Conservation (phyloP, 1,140 invertebrate species). For the Brachionus manjavacas region DNA sequence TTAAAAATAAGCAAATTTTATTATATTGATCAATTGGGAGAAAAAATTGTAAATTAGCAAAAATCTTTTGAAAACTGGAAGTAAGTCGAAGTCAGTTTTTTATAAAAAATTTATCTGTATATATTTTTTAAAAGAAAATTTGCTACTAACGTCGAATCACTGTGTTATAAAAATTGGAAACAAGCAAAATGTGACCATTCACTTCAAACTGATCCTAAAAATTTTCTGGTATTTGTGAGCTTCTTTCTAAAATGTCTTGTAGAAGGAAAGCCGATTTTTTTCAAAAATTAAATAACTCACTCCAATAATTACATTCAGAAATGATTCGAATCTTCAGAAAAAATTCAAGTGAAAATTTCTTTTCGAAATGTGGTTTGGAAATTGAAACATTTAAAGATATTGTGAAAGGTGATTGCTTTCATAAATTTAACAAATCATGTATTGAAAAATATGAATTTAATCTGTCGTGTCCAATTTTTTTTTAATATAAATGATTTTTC, state of each 20-base stretch:
- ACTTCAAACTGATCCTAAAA: background rate
- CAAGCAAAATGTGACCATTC: background rate
- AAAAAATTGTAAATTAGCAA: too few relatives aligned
- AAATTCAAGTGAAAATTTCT: background rate
- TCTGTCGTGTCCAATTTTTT: background rate
- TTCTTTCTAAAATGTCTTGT: background rate
- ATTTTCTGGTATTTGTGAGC: background rate
- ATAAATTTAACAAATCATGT: background rate
- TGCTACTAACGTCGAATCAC: background rate
- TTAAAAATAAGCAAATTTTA: too few relatives aligned
- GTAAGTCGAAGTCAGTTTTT: too few relatives aligned
- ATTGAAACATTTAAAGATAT: background rate
- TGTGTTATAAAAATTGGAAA: background rate
- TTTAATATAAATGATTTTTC: background rate
- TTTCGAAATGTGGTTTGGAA: background rate
- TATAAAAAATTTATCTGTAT: too few relatives aligned
- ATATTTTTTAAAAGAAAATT: background rate
- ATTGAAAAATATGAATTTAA: background rate
- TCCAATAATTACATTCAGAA: background rate
- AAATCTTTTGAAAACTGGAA: too few relatives aligned
- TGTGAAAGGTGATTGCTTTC: background rate
- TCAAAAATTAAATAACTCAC: background rate
- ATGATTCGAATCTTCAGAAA: background rate
- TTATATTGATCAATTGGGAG: too few relatives aligned
- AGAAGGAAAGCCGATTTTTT: background rate